Base-by-base conservation (phyloP, 2,888 invertebrate genomes). In the Mylabris sibirica region DNA sequence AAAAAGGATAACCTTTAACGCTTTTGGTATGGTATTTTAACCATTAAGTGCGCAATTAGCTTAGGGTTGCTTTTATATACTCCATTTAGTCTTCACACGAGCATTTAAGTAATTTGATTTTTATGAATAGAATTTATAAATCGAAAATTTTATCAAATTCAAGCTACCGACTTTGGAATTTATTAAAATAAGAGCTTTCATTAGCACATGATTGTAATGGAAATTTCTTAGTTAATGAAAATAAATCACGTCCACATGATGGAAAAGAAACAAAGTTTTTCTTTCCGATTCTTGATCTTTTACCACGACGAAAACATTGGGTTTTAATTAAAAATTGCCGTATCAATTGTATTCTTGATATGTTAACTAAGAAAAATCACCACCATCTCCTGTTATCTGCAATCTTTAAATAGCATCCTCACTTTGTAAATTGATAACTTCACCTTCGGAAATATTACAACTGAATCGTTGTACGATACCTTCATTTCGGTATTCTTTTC, bases 381-480 rank as follows among this genome's bases (percentile, higher is more conserved):
- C 38, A 14, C 3, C 8, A 8, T 34, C 6, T 34, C 8, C 8
- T 34, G 34, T 34, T 34, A 64, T 64, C 11, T 57, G 59, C 8
- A 57, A 17, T 30, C 26, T 74, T 80, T 82, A 85, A 70, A 85
- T 85, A 60, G 82, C 82, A 35, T 83, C 85, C 72, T 85, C 85
- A 68, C 80, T 82, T 67, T 85, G 84, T 66, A 85, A 77, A 79
- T 84, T 82, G 71, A 85, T 80, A 53, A 84, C 79, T 72, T 85
- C 85, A 65, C 84, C 83, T 70, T 85, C 85, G 12, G 85, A 84
- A 57, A 84, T 79, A 74, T 84, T 84, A 68, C 79, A 81, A 70
- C 81, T 84, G 74, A 84, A 83, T 67, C 84, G 77, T 61, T 83
- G 82, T 30, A 75, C 76, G 35, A 74, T 74, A n/a, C 77, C 80